These are phyloP conservation scores for Eupithecia dodoneata DNA, from an alignment of 2,888 invertebrate genomes.

Conservation along the genomic window DNA sequence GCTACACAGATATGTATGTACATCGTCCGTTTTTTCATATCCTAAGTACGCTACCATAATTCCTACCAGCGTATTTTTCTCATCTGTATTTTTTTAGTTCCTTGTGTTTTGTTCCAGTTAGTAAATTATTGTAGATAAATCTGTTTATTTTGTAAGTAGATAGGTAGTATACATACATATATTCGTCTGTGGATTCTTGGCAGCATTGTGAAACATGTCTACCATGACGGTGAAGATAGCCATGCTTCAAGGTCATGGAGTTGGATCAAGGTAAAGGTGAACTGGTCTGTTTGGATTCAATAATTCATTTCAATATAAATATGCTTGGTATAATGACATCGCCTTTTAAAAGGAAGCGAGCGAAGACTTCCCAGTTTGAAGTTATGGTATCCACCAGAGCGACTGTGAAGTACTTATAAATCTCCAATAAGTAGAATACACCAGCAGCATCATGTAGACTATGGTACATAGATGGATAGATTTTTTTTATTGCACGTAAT, in stretches of 20 bases:
- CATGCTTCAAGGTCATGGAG: background rate
- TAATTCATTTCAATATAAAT: background rate
- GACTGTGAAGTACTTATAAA: too few species aligned
- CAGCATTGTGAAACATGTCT: constrained; percentile 1
- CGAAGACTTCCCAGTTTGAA: background rate
- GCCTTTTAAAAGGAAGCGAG: background rate
- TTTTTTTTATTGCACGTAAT: too few species aligned
- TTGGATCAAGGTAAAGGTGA: background rate
- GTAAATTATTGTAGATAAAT: background rate
- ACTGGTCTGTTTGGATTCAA: background rate
- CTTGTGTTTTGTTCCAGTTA: too few species aligned
- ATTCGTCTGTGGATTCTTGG: constrained; percentile 2
- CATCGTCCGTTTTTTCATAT: too few species aligned
- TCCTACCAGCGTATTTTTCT: too few species aligned
- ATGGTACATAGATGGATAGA: too few species aligned
- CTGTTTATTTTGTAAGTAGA: background rate
- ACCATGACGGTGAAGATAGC: background rate
- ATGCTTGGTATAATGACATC: background rate
- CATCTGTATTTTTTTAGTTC: too few species aligned
- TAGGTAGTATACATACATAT: background rate
- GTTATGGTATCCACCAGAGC: too few species aligned
- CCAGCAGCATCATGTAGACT: too few species aligned
- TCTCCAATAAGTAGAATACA: too few species aligned
- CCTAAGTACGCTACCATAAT: too few species aligned
- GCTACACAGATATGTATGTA: too few species aligned